phyloP scores from a whole-genome alignment of 2,797 vertebrate genomes.

The Malacoctenus gilli region DNA sequence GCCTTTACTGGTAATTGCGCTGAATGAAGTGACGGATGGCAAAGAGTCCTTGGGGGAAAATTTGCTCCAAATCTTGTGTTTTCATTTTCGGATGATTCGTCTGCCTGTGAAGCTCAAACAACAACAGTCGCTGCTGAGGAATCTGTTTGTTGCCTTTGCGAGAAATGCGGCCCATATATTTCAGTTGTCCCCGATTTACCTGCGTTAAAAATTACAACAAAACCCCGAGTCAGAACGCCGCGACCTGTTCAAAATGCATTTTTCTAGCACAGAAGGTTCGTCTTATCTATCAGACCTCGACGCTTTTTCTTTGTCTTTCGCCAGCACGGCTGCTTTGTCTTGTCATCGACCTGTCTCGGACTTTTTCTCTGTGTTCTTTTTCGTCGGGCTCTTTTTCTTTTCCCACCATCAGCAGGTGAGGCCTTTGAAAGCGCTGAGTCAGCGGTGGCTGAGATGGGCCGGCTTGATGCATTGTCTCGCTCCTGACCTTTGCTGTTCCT shows the following conservation, averaged over 20 bases:
- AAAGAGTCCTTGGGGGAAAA: conserved; percentile 11
- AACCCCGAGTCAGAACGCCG: too few relatives aligned
- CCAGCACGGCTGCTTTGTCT: neutral
- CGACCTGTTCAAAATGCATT: too few relatives aligned
- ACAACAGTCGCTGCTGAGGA: neutral
- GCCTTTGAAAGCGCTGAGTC: conserved; percentile 64
- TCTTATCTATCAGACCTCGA: too few relatives aligned
- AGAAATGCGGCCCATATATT: too few relatives aligned
- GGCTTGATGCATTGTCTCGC: conserved; percentile 62
- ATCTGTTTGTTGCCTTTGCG: too few relatives aligned
- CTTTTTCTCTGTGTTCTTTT: conserved; percentile 9
- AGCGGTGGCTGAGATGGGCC: conserved; percentile 53
- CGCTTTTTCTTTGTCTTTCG: neutral
- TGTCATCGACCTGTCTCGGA: conserved; percentile 4
- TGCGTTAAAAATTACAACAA: too few relatives aligned
- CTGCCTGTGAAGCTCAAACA: neutral
- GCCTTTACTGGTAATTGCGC: conserved; percentile 40
- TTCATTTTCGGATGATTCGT: conserved; percentile 22
- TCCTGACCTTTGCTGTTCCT: conserved; percentile 68
- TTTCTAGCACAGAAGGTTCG: too few relatives aligned
- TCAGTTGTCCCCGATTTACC: too few relatives aligned
- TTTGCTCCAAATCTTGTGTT: neutral
- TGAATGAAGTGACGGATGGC: conserved; percentile 18
- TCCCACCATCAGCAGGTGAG: conserved; percentile 36
- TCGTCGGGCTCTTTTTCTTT: conserved; percentile 10